These are phyloP conservation scores for Rhaphigaster nebulosa DNA, from an alignment of 2,888 invertebrate genomes.

Conservation along the genomic window DNA sequence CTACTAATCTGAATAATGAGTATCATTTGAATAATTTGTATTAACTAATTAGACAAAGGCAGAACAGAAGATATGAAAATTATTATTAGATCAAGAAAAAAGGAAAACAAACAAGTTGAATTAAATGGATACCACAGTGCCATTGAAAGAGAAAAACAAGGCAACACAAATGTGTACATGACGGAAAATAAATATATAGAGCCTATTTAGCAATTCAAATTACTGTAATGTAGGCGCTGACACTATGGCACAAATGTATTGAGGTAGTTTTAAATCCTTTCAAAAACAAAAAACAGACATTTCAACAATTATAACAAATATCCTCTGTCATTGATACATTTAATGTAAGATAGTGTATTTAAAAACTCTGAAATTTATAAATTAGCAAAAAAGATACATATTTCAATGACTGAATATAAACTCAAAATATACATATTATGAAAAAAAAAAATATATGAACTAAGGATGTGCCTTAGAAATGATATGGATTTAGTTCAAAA, in stretches of 20 bases:
- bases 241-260: not conserved
- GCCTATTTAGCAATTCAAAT: slow-evolving; percentile 3
- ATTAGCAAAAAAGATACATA: too few species aligned
- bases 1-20: too few species aligned
- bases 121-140: not conserved
- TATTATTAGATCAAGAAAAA: too few species aligned
- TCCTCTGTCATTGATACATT: not conserved
- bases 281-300: not conserved
- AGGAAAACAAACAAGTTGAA: too few species aligned
- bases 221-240: not conserved
- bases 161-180: not conserved
- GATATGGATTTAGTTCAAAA: too few species aligned
- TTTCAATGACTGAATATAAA: too few species aligned
- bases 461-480: too few species aligned
- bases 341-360: not conserved
- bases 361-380: not conserved
- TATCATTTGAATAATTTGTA: not conserved
- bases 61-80: too few species aligned
- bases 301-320: not conserved
- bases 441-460: too few species aligned
- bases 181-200: not conserved
- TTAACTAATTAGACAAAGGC: too few species aligned
- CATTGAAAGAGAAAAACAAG: not conserved
- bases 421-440: too few species aligned
- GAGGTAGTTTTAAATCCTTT: not conserved